These are phyloP conservation scores for Zingel zingel DNA, from an alignment of 2,113 vertebrate genomes.

Conservation along the genomic window DNA sequence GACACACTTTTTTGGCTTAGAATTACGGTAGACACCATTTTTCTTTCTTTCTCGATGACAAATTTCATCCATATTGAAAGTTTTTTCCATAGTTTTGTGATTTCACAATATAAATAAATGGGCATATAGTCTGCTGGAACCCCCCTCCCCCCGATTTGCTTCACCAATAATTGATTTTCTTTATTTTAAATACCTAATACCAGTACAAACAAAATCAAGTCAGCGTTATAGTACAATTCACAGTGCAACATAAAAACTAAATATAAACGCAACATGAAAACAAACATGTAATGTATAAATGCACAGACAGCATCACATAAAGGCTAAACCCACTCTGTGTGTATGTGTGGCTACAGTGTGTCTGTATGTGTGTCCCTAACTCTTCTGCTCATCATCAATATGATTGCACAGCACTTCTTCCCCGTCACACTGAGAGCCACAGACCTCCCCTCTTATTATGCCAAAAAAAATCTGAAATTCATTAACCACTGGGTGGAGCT, in stretches of 20 bases:
- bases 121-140: neutral
- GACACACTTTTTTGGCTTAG: no score
- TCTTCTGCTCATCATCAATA: neutral
- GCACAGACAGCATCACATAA: neutral
- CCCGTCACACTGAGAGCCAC: slow-evolving; percentile 12
- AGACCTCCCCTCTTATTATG: slow-evolving; percentile 29
- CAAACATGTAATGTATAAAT: neutral
- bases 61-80: neutral
- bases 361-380: neutral
- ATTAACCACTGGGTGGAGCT: slow-evolving; percentile 83
- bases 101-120: neutral
- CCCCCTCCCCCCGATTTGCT: neutral
- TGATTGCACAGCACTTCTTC: slow-evolving; percentile 24
- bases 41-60: neutral
- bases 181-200: neutral
- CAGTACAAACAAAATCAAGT: neutral
- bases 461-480: slow-evolving; percentile 20
- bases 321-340: neutral
- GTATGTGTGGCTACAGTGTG: neutral
- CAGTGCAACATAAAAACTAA: neutral
- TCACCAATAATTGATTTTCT: neutral
- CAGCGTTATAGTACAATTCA: neutral
- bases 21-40: neutral
- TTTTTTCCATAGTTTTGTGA: neutral
- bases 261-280: neutral